Evolutionary conservation across 2,797 vertebrate genomes (phyloP), one percentile per base, ranked within the genome.

Genomic region (Labroides dimidiatus): DNA sequence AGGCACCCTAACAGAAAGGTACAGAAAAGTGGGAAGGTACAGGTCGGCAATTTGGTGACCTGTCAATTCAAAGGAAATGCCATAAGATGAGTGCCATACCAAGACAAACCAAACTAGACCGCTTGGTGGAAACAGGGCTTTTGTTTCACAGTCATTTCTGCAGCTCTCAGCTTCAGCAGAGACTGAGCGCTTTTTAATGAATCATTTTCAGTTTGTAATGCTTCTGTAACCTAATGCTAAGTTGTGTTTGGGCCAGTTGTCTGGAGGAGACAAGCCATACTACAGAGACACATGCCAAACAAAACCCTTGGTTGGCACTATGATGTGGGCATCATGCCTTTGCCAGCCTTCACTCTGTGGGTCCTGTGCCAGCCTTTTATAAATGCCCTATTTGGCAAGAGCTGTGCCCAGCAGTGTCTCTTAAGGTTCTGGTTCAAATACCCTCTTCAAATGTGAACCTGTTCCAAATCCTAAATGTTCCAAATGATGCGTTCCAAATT

Each of bases 341-440:
- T 87, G 90, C 87, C 90, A 92, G 92, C 83, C 89, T 85, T 90
- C 79, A 82, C 87, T 90, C 89, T 81, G 85, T 75, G 75, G 84
- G 83, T 80, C 69, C 84, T 16, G 69, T 91, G 92, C 92, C 93
- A 94, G 82, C 85, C 81, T 85, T 91, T 92, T 89, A 90, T 90
- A 92, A 92, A 92, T 92, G 90, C 88, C 91, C 88, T 89, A 93
- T 93, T 93, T 93, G 90, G 90, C 90, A 89, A 75, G 81, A 85
- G 87, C 87, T 54, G 76, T 89, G 90, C 89, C 86, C 88, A 85
- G 81, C 87, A 90, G 89, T 90, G 86, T 91, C 90, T 89, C 85
- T 90, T 87, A 91, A 93, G 86, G 89, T 91, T 92, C 86, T 86
- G 87, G 89, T 92, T 92, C 86, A 90, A 92, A 91, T 75, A 90